Percentiles rank a stretch among this genome's conserved stretches.
These are phyloP conservation scores for Sphinx pinastri DNA, from an alignment of 2,888 invertebrate species.

Conservation along the genomic window DNA sequence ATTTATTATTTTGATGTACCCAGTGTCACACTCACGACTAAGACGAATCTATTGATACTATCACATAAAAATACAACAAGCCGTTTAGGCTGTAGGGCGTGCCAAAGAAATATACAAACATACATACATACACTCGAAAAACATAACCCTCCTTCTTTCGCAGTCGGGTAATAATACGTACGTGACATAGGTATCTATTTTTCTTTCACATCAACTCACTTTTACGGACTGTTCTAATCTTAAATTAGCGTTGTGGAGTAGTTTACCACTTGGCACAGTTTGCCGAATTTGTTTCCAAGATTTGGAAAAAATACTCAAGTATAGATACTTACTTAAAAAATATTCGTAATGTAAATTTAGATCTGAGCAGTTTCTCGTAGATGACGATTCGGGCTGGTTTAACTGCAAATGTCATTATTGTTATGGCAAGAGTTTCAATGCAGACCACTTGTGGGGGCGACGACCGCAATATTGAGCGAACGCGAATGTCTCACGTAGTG, in stretches of 20 bases:
- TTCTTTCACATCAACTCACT: neutral
- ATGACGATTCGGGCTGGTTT: slow-evolving; percentile 18
- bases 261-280: neutral
- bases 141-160: no score
- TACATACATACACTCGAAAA: no score
- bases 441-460: slow-evolving; percentile 74
- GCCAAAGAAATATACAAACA: no score
- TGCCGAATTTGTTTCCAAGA: neutral
- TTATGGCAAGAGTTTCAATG: slow-evolving; percentile 46
- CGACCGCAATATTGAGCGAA: slow-evolving; percentile 81
- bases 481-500: slow-evolving; percentile 82
- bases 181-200: neutral
- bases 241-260: neutral
- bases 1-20: no score
- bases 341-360: neutral
- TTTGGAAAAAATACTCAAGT: neutral
- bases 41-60: no score
- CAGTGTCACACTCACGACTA: no score
- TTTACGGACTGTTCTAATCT: neutral
- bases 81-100: no score
- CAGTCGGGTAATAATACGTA: no score
- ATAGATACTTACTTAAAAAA: neutral
- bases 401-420: slow-evolving; percentile 34
- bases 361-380: neutral
- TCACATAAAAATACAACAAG: no score